A percentile compares a stretch with the other conserved stretches of the same genome.
Evolutionary conservation across 2,888 invertebrate species (phyloP).

Genomic region (Tachina grossa): DNA sequence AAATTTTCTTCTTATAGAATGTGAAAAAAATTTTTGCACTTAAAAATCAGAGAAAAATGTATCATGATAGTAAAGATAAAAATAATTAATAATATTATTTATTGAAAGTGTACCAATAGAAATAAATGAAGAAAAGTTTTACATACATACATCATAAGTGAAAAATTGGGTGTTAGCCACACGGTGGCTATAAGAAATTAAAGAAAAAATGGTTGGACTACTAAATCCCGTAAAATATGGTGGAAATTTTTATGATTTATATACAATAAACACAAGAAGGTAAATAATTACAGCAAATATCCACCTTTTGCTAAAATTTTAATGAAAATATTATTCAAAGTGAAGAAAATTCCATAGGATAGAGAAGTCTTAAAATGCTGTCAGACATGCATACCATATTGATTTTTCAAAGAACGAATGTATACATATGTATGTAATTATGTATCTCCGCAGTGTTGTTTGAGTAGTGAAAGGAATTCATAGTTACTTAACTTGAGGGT

Average conservation of each 20-base stretch:
- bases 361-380: slow-evolving; percentile 41
- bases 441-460: neutral
- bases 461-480: neutral
- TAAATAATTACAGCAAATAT: slow-evolving; percentile 68
- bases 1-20: slow-evolving; percentile 29
- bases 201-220: slow-evolving; percentile 79
- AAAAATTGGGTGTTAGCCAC: slow-evolving; percentile 42
- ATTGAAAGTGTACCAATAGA: neutral
- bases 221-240: slow-evolving; percentile 82
- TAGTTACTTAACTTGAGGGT: too few relatives aligned
- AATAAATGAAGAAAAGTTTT: slow-evolving; percentile 13
- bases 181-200: neutral
- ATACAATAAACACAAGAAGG: slow-evolving; percentile 81
- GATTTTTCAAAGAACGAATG: slow-evolving; percentile 51
- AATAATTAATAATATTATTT: neutral
- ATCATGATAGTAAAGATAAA: neutral
- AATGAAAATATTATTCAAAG: neutral
- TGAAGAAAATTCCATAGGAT: slow-evolving; percentile 35
- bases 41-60: slow-evolving; percentile 2
- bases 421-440: too few relatives aligned
- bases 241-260: slow-evolving; percentile 82
- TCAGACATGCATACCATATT: slow-evolving; percentile 53
- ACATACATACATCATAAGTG: neutral
- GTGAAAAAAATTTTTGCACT: slow-evolving; percentile 22
- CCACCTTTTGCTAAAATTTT: slow-evolving; percentile 16